Percentiles rank a stretch among this genome's conserved stretches.
phyloP scores from a whole-genome alignment of 2,888 invertebrate genomes.

The Melipona bicolor region DNA sequence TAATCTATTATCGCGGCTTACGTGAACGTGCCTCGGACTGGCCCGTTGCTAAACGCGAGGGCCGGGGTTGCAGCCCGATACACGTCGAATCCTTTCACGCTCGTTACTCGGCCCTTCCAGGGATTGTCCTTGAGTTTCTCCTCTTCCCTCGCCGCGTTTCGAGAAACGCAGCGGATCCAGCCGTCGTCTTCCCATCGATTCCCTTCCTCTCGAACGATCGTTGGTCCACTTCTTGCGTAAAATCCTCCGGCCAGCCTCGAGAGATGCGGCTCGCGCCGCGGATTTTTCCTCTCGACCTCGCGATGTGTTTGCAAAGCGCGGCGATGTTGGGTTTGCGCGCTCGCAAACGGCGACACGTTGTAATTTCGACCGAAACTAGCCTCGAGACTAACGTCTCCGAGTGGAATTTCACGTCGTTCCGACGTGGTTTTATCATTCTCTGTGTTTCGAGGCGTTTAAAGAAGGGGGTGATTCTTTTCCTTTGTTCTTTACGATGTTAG shows the following conservation, averaged over 20 bases:
- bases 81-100: slow-evolving; percentile 52
- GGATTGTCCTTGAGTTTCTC: slow-evolving; percentile 51
- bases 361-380: slow-evolving; percentile 10
- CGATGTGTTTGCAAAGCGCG: not conserved
- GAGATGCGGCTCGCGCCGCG: not conserved
- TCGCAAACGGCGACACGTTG: not conserved
- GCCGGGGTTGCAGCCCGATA: slow-evolving; percentile 47
- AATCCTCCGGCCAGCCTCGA: not conserved
- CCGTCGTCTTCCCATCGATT: not conserved
- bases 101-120: slow-evolving; percentile 60
- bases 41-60: slow-evolving; percentile 55
- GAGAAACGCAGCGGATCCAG: slow-evolving; percentile 11
- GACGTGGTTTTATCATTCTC: not conserved
- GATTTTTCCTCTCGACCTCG: slow-evolving; percentile 16
- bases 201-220: slow-evolving; percentile 13
- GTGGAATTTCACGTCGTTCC: not conserved
- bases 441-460: not conserved
- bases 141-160: slow-evolving; percentile 18
- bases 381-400: not conserved
- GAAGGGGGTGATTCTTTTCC: too few species aligned
- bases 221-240: not conserved
- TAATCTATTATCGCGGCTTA: slow-evolving; percentile 81
- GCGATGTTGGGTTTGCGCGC: slow-evolving; percentile 1
- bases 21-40: slow-evolving; percentile 64
- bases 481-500: too few species aligned